phyloP scores from a whole-genome alignment of 1,140 invertebrate genomes.

The Achroia grisella region DNA sequence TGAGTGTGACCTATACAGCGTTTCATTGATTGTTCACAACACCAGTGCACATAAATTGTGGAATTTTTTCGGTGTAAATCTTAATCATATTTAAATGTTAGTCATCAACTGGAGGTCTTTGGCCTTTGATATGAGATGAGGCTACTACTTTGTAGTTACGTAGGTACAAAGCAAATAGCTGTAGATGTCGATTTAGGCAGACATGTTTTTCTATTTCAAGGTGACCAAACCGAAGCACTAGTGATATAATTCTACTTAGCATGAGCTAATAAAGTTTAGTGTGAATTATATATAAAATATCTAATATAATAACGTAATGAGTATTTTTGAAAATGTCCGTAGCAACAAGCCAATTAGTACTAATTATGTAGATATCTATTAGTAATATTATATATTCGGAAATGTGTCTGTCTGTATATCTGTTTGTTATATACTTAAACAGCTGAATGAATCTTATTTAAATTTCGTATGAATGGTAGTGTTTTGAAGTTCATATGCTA shows the following conservation, averaged over 20 bases:
- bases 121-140: constrained; percentile 13
- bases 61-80: neutral
- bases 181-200: constrained; percentile 32
- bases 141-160: constrained; percentile 9
- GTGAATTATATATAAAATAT: too few species aligned
- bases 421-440: too few species aligned
- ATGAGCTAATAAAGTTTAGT: too few species aligned
- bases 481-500: too few species aligned
- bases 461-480: too few species aligned
- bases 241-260: neutral
- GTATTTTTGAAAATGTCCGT: too few species aligned
- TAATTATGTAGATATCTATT: too few species aligned
- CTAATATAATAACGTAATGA: too few species aligned
- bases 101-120: constrained; percentile 20
- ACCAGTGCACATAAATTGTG: neutral
- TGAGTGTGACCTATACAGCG: constrained; percentile 15
- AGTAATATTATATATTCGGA: too few species aligned
- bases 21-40: constrained; percentile 4
- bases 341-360: too few species aligned
- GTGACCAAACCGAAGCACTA: constrained; percentile 19
- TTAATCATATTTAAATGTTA: neutral
- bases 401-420: too few species aligned
- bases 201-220: constrained; percentile 27
- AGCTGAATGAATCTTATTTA: too few species aligned
- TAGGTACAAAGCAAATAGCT: constrained; percentile 27